Evolutionary conservation across 2,888 invertebrate genomes (phyloP).

Genomic region (Saturnia pavonia): DNA sequence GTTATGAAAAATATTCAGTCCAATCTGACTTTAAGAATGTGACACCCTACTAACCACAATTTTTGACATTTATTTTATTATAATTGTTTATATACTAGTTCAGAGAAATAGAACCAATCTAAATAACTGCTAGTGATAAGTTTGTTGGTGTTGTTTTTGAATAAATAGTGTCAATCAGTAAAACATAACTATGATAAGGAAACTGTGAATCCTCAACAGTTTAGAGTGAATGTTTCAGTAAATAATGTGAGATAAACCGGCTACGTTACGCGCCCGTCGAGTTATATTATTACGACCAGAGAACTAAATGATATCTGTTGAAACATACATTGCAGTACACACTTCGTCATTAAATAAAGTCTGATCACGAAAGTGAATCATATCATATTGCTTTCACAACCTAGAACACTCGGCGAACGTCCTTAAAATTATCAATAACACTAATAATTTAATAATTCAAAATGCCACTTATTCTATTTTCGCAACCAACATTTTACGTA

Average conservation of each 20-base stretch:
- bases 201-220: not conserved
- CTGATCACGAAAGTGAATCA: conserved; percentile 17
- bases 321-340: not conserved
- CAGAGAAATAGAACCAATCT: not conserved
- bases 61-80: too few relatives aligned
- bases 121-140: not conserved
- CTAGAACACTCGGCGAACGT: conserved; percentile 28
- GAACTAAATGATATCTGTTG: not conserved
- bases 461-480: conserved; percentile 59
- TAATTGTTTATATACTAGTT: not conserved
- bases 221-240: not conserved
- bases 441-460: conserved; percentile 46
- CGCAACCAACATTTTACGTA: conserved; percentile 38
- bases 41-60: too few relatives aligned
- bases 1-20: too few relatives aligned
- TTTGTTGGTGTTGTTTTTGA: not conserved
- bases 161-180: not conserved
- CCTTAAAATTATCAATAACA: conserved; percentile 39
- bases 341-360: not conserved
- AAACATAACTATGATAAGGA: not conserved
- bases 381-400: conserved; percentile 26
- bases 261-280: not conserved
- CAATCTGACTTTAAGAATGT: too few relatives aligned
- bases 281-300: not conserved
- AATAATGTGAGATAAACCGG: not conserved